Base-by-base conservation (phyloP, 2,113 vertebrate species). In the Ageneiosus marmoratus region DNA sequence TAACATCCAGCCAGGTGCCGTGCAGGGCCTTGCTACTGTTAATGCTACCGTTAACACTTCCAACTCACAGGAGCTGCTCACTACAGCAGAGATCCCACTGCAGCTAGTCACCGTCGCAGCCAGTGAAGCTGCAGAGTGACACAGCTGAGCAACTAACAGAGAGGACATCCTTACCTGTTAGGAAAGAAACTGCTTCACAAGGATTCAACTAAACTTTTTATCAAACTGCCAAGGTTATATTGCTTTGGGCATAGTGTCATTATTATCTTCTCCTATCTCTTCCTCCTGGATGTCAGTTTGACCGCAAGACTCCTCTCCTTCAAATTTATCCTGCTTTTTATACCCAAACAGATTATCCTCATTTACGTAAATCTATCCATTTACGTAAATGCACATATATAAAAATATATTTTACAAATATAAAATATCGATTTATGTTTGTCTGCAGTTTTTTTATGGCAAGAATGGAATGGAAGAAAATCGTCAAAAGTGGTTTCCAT, bases 51-150 rank as follows among this genome's bases (percentile, higher is more conserved):
- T 96, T 93, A 85, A 85, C 81, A 83, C 80, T 37, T 78, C 86
- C 94, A 94, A 94, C 93, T 95, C 96, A 93, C 97, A 98, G 93
- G 97, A 99, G 93, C 97, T 98, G 92, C 95, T 99, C 91, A 95
- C 95, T 94, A 97, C 97, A 90, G 96, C 96, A 83, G 98, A 99
- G 94, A 98, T 99, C 93, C 97, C 97, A 88, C 95, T 99, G 90
- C 98, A 99, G 94, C 96, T 99, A 89, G 97, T 99, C 94, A 97
- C 97, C 79, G 96, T 99, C 94, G 96, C 97, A 70, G 95, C 97
- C 95, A 96, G 97, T 87, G 96, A 98, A 95, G 95, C 95, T 95
- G 96, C 98, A 94, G 96, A 99, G 95, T 99, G 95, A 98, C 94
- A 92, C 91, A 67, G 83, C 51, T 62, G 20, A 37, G 69, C 13